These are phyloP conservation scores for Dendroctonus valens DNA, from an alignment of 1,140 invertebrate species.

Conservation along the genomic window DNA sequence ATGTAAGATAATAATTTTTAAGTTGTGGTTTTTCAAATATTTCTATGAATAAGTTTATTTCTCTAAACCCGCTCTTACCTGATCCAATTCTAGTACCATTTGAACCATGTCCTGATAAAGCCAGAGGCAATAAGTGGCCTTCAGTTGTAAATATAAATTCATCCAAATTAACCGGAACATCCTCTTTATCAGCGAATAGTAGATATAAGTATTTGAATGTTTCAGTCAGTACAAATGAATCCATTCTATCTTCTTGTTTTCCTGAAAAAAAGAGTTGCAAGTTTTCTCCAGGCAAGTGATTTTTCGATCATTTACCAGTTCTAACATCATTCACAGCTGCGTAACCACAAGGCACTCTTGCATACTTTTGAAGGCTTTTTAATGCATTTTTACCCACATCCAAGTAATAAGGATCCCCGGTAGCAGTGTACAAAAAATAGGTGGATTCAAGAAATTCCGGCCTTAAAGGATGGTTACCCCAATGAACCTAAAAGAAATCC, in stretches of 20 bases:
- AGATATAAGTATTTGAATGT: conserved; percentile 98
- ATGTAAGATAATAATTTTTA: too few relatives aligned
- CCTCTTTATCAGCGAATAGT: conserved; percentile 85
- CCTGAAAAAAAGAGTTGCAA: conserved; percentile 62
- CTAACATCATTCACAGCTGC: conserved; percentile 94
- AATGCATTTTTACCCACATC: conserved; percentile 89
- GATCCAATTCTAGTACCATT: conserved; percentile 23
- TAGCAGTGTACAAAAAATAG: conserved; percentile 94
- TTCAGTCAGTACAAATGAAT: conserved; percentile 96
- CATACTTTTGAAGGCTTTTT: conserved; percentile 86
- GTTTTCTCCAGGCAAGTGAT: conserved; percentile 2
- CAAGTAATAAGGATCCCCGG: conserved; percentile 92
- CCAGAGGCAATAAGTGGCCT: conserved; percentile 91
- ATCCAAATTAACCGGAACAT: conserved; percentile 88
- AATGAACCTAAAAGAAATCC: conserved; percentile 67
- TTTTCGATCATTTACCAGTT: conserved; percentile 52
- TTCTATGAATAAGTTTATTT: too few relatives aligned
- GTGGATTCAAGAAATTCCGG: conserved; percentile 98
- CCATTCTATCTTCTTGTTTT: conserved; percentile 89
- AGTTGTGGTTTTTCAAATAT: too few relatives aligned
- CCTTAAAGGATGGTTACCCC: conserved; percentile 94
- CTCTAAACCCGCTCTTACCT: neutral
- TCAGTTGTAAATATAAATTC: conserved; percentile 97
- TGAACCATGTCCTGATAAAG: conserved; percentile 56
- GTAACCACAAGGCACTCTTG: conserved; percentile 93